phyloP scores from a whole-genome alignment of 2,797 vertebrate species.

The Limnodromus scolopaceus region DNA sequence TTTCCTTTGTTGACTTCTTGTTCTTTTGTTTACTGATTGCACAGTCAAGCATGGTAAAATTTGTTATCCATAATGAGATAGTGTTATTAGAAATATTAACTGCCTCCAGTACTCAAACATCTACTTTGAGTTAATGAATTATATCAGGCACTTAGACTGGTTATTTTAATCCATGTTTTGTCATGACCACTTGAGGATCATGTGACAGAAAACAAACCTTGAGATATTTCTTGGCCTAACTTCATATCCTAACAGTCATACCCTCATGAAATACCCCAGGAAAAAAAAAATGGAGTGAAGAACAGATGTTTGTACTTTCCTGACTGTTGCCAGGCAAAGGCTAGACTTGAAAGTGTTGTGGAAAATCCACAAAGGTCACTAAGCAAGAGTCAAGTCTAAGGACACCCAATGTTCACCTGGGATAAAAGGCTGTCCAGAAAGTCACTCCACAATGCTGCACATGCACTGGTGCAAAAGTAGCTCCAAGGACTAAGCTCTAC shows the following conservation, averaged over 20 bases:
- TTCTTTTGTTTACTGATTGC: neutral
- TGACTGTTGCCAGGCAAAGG: neutral
- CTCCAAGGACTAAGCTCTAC: neutral
- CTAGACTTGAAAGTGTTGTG: neutral
- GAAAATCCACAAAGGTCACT: neutral
- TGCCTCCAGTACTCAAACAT: neutral
- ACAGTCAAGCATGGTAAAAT: neutral
- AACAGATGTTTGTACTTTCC: neutral
- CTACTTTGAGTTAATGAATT: neutral
- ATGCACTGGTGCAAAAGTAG: neutral
- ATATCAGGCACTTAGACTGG: neutral
- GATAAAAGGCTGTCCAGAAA: neutral
- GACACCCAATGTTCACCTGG: neutral
- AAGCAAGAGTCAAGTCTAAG: neutral
- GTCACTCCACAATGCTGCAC: neutral
- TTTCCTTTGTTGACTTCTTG: neutral
- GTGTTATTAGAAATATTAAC: neutral
- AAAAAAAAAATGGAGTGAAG: neutral
- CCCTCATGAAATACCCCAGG: neutral
- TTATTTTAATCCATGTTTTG: neutral
- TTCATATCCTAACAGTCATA: neutral
- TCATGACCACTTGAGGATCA: neutral
- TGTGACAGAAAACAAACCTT: neutral
- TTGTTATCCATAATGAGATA: neutral
- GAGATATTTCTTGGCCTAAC: neutral